Evolutionary conservation across 2,113 vertebrate genomes (phyloP), one percentile per base, ranked within the genome.

Genomic region (Mus musculus): DNA sequence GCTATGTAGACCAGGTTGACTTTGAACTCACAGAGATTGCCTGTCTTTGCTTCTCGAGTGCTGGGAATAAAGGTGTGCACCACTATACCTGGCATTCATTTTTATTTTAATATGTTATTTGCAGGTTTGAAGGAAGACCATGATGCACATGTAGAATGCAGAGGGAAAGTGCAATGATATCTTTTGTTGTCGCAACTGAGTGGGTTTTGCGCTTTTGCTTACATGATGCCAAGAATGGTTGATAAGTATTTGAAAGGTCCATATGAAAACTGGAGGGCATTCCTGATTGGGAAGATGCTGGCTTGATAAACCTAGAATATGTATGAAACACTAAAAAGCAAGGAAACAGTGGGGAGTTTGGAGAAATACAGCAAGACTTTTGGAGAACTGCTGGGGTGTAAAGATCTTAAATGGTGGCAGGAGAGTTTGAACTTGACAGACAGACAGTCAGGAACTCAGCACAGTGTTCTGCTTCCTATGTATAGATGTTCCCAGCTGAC

Each of bases 101-200:
- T 96, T 88, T 89, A 39, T 42, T 89, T 91, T 89, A 17, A 46
- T 78, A 42, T 65, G n/a, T 52, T 88, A 71, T 65, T 82, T 65
- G 59, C 82, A 72, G 6, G 72, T 80, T 96, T 94, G 69, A 91
- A n/a, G 3, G 61, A 89, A 73, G 59, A 71, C 33, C 28, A 59
- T 88, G 59, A 46, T 39, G 33, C 78, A 5, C 42, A 67, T 10
- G 19, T 91, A n/a, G 84, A 72, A 76, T 59, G 46, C 42, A 96
- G 73, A 91, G 36, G 11, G 89, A 63, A 56, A 54, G 1, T 89
- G 33, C 8, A 33, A 46, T 91, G 28, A 42, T 94, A 73, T 85
- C 87, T 67, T 91, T 20, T 85, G 63, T 13, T 78, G 30, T 42
- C 78, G 24, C 20, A 69, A 56, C 46, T 86, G 75, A 80, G 91